Base-by-base conservation (phyloP, 2,113 vertebrate genomes). In the Indicator maculatus region DNA sequence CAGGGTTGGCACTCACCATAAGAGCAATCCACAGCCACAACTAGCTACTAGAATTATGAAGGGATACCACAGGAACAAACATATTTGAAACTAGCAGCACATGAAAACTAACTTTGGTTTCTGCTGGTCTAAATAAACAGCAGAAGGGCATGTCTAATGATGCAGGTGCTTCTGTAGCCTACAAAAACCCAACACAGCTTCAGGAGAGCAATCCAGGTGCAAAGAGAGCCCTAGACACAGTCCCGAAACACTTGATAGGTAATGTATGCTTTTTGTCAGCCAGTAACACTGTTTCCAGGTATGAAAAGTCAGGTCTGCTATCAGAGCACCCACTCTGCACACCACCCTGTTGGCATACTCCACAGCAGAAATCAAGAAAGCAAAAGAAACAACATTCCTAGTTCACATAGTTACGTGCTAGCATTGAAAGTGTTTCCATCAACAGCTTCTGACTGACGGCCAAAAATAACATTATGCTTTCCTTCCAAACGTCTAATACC, bases 401-500 rank as follows among this genome's bases (percentile, higher is more conserved):
- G 44, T 79, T 77, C 60, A 41, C 85, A 73, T 52, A 63, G 60
- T 52, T 93, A 91, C 15, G 1, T 45, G 33, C n/a, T 60, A 75
- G 30, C 27, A 21, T 7, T 90, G 52, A 75, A 77, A 93, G 28
- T 24, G 31, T 83, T 90, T 88, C 44, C 87, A 95, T 86, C 83
- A 88, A 88, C 73, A 88, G 55, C 70, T 81, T 81, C 86, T 92
- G 74, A 86, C 64, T 18, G 31, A 20, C 77, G 61, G 88, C 88
- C 96, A 95, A 96, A 94, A 92, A 65, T 5, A 92, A 75, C 86
- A 92, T 65, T 16, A 82, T 44, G 12, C n/a, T 82, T 88, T 26
- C 58, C 38, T 82, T 65, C 58, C 50, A 47, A 45, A 84, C 94
- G 27, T 36, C 38, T 81, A 36, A 47, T 28, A 75, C 31, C 61